These are phyloP conservation scores for Phrynocephalus versicolor DNA, from an alignment of 2,113 vertebrate species.

Conservation along the genomic window DNA sequence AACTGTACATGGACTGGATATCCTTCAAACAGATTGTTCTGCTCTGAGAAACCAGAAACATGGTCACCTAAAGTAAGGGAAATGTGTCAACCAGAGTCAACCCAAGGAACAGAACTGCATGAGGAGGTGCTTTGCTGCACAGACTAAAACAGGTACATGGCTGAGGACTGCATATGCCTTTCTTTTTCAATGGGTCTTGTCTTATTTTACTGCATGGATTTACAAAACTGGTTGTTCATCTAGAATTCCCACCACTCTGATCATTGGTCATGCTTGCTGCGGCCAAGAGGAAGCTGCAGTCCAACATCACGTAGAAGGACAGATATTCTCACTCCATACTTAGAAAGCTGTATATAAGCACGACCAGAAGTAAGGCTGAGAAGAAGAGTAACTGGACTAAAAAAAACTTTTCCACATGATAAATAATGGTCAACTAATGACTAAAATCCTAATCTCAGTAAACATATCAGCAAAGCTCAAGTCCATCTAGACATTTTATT, in stretches of 20 bases:
- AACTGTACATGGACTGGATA: not conserved
- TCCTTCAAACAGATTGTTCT: not conserved
- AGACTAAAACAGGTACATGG: not conserved
- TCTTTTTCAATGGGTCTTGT: not conserved
- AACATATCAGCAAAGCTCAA: constrained; percentile 43
- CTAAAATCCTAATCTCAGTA: constrained; percentile 38
- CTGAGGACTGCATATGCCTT: too few species aligned
- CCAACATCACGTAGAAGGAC: not conserved
- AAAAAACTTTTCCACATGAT: constrained; percentile 19
- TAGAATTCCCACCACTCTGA: not conserved
- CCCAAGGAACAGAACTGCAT: not conserved
- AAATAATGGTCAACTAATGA: constrained; percentile 49
- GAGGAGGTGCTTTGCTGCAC: not conserved
- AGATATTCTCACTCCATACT: not conserved
- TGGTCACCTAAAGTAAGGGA: not conserved
- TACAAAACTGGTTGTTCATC: not conserved
- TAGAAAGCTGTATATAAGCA: not conserved
- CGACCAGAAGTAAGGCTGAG: not conserved
- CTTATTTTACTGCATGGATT: not conserved
- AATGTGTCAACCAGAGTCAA: not conserved
- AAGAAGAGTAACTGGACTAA: not conserved
- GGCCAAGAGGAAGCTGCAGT: not conserved
- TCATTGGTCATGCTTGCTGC: not conserved
- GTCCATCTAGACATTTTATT: constrained; percentile 72
- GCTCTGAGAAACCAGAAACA: not conserved